Conservation (phyloP, 2,888 invertebrate species). For the Serrognathus titanus region DNA sequence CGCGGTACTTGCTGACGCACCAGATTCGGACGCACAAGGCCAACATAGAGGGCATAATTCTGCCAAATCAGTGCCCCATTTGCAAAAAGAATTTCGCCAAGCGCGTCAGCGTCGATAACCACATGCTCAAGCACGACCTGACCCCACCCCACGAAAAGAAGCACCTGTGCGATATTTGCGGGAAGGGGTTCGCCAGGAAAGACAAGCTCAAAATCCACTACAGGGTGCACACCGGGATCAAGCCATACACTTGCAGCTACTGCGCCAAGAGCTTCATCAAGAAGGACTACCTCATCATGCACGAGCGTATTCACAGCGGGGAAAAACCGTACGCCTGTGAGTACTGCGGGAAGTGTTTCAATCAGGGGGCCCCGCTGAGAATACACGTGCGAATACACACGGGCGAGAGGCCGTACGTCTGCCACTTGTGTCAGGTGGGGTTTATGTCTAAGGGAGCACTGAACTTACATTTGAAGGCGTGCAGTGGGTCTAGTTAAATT, state of each 20-base stretch:
- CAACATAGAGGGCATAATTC: conserved; percentile 31
- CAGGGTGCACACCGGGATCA: conserved; percentile 30
- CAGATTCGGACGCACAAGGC: conserved; percentile 30
- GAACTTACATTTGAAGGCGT: conserved; percentile 9
- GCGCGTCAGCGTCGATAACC: conserved; percentile 39
- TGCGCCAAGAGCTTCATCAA: conserved; percentile 34
- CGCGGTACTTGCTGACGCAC: conserved; percentile 50
- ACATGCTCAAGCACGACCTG: conserved; percentile 36
- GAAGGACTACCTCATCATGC: conserved; percentile 30
- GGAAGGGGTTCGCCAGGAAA: conserved; percentile 38
- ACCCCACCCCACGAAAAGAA: conserved; percentile 34
- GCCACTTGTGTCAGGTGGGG: conserved; percentile 28
- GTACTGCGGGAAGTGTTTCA: conserved; percentile 32
- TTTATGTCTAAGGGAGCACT: conserved; percentile 30
- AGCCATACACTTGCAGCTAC: conserved; percentile 31
- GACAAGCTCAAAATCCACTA: conserved; percentile 36
- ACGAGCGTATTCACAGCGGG: conserved; percentile 33
- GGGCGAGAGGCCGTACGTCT: conserved; percentile 30
- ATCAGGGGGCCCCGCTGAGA: conserved; percentile 24
- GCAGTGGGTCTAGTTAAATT: not conserved
- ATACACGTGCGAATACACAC: conserved; percentile 29
- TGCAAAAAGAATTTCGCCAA: conserved; percentile 43
- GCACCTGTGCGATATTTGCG: conserved; percentile 39
- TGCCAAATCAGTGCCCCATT: conserved; percentile 20
- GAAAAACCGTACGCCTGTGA: conserved; percentile 33